phyloP scores from a whole-genome alignment of 2,113 vertebrate species.

The Triplophysa rosa region DNA sequence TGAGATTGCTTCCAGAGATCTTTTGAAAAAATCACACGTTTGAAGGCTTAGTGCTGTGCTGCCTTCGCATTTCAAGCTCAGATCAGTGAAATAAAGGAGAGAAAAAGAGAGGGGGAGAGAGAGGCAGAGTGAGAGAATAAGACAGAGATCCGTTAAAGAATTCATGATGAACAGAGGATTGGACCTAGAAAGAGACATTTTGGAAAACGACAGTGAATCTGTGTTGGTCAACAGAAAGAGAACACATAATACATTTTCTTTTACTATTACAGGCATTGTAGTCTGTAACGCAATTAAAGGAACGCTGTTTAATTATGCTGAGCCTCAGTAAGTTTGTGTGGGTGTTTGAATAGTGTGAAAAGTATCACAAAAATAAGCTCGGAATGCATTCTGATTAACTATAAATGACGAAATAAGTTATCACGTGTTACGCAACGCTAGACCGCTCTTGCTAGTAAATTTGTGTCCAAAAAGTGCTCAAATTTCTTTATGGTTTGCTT shows the following conservation, averaged over 20 bases:
- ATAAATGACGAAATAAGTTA: constrained; percentile 56
- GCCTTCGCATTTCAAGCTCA: constrained; percentile 93
- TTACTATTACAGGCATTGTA: constrained; percentile 55
- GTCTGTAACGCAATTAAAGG: constrained; percentile 67
- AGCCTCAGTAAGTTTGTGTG: constrained; percentile 52
- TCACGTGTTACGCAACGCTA: constrained; percentile 25
- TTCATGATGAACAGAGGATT: constrained; percentile 41
- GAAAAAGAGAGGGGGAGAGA: constrained; percentile 74
- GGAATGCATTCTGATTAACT: constrained; percentile 63
- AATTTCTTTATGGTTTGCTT: neutral
- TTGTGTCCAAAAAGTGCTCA: neutral
- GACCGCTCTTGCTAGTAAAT: neutral
- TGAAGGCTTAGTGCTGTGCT: constrained; percentile 94
- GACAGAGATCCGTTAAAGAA: constrained; percentile 28
- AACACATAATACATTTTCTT: constrained; percentile 76
- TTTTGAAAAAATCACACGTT: constrained; percentile 98
- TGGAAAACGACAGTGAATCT: constrained; percentile 76
- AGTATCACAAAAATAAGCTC: constrained; percentile 54
- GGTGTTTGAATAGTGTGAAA: constrained; percentile 56
- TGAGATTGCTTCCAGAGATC: constrained; percentile 97
- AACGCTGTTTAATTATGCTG: constrained; percentile 56
- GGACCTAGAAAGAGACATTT: constrained; percentile 50
- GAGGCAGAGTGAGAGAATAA: constrained; percentile 58
- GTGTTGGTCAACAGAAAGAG: constrained; percentile 78
- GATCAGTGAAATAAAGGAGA: constrained; percentile 88